phyloP scores from a whole-genome alignment of 2,113 vertebrate genomes.

The Carollia perspicillata region DNA sequence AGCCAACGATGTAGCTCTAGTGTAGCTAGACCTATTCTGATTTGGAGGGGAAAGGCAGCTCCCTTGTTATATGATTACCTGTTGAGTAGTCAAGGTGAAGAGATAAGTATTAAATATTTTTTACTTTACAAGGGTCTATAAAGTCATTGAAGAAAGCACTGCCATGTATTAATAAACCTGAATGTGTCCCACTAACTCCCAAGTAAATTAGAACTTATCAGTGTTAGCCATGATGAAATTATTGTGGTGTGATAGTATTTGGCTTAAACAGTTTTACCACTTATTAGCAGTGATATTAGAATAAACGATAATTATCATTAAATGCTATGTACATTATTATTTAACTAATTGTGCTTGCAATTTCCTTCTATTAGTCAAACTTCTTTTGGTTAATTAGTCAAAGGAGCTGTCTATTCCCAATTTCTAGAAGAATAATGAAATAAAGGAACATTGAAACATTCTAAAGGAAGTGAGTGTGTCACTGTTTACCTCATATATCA shows the following conservation, averaged over 20 bases:
- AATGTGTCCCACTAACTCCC: not conserved
- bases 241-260: slow-evolving; percentile 51
- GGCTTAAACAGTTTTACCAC: slow-evolving; percentile 38
- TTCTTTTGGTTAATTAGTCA: slow-evolving; percentile 67
- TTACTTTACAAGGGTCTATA: slow-evolving; percentile 19
- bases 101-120: slow-evolving; percentile 15
- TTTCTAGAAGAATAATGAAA: slow-evolving; percentile 59
- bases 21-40: not conserved
- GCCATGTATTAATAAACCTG: slow-evolving; percentile 9
- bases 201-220: slow-evolving; percentile 56
- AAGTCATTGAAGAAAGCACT: not conserved
- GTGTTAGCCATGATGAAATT: slow-evolving; percentile 28
- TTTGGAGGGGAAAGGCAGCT: not conserved
- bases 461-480: not conserved
- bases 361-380: slow-evolving; percentile 65
- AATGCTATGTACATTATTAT: slow-evolving; percentile 67
- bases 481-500: not conserved
- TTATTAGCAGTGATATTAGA: slow-evolving; percentile 65
- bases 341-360: slow-evolving; percentile 69
- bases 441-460: not conserved
- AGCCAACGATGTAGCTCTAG: not conserved
- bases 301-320: slow-evolving; percentile 70
- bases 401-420: not conserved
- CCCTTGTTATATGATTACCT: not conserved
- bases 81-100: not conserved